Evolutionary conservation across 2,113 vertebrate species (phyloP), one percentile per base, ranked within the genome.

Genomic region (Symphodus melops): DNA sequence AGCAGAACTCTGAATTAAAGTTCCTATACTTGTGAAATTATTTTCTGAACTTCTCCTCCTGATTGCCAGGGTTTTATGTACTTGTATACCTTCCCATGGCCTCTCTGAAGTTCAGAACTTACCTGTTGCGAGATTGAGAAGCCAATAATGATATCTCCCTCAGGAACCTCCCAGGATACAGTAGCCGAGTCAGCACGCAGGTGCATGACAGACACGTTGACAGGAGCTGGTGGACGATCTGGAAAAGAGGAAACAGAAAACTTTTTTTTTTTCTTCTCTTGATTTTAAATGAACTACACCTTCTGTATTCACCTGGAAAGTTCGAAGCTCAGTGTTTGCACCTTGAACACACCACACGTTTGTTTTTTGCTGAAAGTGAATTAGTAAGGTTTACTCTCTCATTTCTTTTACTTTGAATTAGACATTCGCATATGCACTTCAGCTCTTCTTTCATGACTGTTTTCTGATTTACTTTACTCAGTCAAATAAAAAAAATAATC

Each of bases 41-140:
- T 44, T 44, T 14, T 44, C 42, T 3, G 42, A 44, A 14, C 42
- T 12, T 12, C 42, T 44, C 41, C 9, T 13, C 41, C 4, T 14
- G 42, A 44, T 44, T 14, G 12, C 1, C 28, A 19, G 17, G 46
- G 17, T 49, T 49, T 49, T 17, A 17, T 17, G 8, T n/a, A 19
- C 17, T 9, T 17, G 8, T 5, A 49, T 2, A 49, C 16, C 46
- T 49, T 51, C 41, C n/a, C 20, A n/a, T 2, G 0, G 1, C 13
- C n/a, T 51, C 39, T 4, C 20, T 28, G 3, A 61, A 20, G n/a
- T 49, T 64, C 11, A 21, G 13, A 10, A 66, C 83, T 74, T 95
- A 98, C 97, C 95, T 99, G 97, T 93, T 99, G 97, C 12, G 96
- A 95, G 84, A 99, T 97, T 58, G 97, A 97, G 85, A 99, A 99